A percentile compares a stretch with the other conserved stretches of the same genome.
Conservation (phyloP, 2,113 vertebrate species). For the Hemiscyllium ocellatum region DNA sequence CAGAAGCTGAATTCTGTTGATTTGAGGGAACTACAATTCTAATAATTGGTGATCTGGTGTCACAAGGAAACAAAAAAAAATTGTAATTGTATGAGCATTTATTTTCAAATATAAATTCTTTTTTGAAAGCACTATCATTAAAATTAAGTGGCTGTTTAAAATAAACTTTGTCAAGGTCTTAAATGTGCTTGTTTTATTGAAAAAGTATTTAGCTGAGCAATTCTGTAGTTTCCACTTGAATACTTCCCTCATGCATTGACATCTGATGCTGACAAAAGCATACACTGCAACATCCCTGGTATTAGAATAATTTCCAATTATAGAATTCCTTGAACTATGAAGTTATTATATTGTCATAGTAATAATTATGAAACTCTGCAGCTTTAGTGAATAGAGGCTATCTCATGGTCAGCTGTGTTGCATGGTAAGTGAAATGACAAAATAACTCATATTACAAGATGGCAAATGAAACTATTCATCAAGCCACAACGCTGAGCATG, state of each 20-base stretch:
- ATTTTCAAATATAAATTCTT: background rate
- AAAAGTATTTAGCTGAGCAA: background rate
- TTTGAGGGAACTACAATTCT: background rate
- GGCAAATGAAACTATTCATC: background rate
- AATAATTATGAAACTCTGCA: background rate
- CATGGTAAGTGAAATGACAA: background rate
- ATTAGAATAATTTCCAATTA: constrained; percentile 24
- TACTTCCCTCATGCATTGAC: background rate
- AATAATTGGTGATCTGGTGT: background rate
- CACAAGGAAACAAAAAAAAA: background rate
- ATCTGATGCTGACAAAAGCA: background rate
- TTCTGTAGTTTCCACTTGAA: background rate
- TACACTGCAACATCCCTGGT: background rate
- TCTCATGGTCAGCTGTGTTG: constrained; percentile 3
- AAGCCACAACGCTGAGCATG: background rate
- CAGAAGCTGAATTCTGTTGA: background rate
- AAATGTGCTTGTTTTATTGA: background rate
- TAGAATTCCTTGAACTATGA: constrained; percentile 12
- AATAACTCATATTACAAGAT: background rate
- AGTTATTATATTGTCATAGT: constrained; percentile 17
- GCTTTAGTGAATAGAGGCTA: background rate
- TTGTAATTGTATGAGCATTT: background rate
- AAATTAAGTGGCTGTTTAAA: background rate
- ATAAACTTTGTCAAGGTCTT: background rate
- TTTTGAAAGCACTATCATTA: background rate